Evolutionary conservation across 2,888 invertebrate genomes (phyloP), one percentile per base, ranked within the genome.

Genomic region (Megamerina dolium): DNA sequence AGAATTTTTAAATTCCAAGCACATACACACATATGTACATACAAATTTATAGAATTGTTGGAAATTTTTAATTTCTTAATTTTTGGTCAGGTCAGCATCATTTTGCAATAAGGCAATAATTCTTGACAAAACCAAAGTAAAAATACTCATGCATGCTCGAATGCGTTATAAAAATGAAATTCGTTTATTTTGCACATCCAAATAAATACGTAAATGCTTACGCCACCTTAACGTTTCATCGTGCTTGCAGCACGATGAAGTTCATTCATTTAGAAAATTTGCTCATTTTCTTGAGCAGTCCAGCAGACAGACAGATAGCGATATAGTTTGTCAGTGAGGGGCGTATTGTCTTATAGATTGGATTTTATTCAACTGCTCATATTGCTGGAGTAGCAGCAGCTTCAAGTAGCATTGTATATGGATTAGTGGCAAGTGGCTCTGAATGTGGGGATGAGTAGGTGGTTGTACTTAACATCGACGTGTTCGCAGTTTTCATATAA

Each of bases 201-300:
- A 45, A 45, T 17, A 38, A 48, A 42, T 34, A 45, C 45, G n/a
- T 32, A 45, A 40, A 40, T n/a, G 43, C 39, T 23, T 36, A 36
- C 34, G 37, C 42, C 36, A 42, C 9, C 6, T 29, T 33, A 42
- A 35, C 34, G 37, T 37, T 39, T 40, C 38, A 32, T 42, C 32
- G n/a, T n/a, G n/a, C 33, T 43, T 37, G 14, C 37, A 46, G 35
- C 21, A 43, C 31, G 26, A 34, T 52, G 49, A 62, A 57, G 55
- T 63, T 61, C 59, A 63, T 58, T 64, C 62, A 61, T 59, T 64
- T 64, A 60, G 64, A 63, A 63, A 63, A 64, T 61, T 61, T 63
- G 52, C 57, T 59, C 57, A 59, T 59, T 62, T 58, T 52, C 55
- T 16, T 33, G 40, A 51, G 38, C 37, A 29, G 8, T 30, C 18